These are phyloP conservation scores for Tetraneura akinire DNA, from an alignment of 1,140 invertebrate species.

Conservation along the genomic window DNA sequence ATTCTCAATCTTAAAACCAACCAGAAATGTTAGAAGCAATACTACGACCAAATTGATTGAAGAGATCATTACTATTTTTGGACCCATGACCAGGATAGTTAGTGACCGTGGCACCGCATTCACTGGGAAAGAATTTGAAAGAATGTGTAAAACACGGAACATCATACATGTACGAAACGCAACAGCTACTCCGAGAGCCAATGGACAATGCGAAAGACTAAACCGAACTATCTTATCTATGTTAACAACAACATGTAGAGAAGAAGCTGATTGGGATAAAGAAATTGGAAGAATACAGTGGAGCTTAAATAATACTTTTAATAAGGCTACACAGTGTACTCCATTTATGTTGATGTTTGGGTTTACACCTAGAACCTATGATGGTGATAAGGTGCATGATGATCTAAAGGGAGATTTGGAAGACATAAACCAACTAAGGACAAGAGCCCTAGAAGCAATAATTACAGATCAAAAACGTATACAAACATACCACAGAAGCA, in stretches of 20 bases:
- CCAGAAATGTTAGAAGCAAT: background rate
- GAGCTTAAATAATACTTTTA: conserved; percentile 52
- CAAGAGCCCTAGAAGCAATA: background rate
- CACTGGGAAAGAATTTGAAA: background rate
- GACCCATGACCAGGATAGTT: background rate
- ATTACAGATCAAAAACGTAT: background rate
- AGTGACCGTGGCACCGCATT: background rate
- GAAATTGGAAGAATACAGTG: conserved; percentile 47
- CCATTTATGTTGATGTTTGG: conserved; percentile 54
- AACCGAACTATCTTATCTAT: background rate
- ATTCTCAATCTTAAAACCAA: conserved; percentile 1
- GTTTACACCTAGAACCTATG: conserved; percentile 10
- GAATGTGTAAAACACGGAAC: too few relatives aligned
- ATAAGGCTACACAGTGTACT: conserved; percentile 49
- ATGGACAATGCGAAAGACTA: background rate
- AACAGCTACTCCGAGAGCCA: background rate
- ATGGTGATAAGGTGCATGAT: conserved; percentile 6
- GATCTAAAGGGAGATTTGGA: background rate
- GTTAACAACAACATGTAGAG: background rate
- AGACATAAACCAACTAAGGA: background rate
- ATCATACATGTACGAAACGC: background rate
- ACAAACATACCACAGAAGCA: background rate
- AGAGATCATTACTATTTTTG: background rate
- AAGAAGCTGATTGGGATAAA: conserved; percentile 12
- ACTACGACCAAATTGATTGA: background rate